A percentile compares a stretch with the other conserved stretches of the same genome.
These are phyloP conservation scores for Andrena cerasifolii DNA, from an alignment of 1,140 invertebrate species.

Conservation along the genomic window DNA sequence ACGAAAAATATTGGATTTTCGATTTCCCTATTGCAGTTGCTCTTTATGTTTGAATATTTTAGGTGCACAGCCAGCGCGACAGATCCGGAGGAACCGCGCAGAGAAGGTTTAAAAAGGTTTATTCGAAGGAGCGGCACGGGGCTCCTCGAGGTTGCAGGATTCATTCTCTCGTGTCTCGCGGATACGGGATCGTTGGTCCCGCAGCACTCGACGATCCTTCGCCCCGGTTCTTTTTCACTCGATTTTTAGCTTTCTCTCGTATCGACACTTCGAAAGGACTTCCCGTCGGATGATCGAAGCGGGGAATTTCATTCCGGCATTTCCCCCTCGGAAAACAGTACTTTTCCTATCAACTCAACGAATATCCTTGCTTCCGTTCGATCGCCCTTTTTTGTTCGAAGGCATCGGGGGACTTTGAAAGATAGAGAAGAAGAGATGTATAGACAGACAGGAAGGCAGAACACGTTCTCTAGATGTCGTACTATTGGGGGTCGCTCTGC, in stretches of 20 bases:
- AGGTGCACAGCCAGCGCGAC: conserved; percentile 1
- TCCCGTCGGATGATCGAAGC: conserved; percentile 26
- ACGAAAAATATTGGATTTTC: background rate
- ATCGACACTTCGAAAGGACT: conserved; percentile 26
- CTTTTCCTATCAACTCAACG: conserved; percentile 40
- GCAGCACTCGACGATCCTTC: conserved; percentile 36
- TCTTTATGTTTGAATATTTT: background rate
- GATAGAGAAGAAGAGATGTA: conserved; percentile 1
- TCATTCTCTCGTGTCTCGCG: conserved; percentile 37
- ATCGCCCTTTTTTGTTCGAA: background rate
- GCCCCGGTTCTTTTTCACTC: conserved; percentile 23
- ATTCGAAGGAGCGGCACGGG: conserved; percentile 15
- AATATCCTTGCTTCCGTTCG: conserved; percentile 31
- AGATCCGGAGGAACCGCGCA: background rate
- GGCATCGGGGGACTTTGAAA: conserved; percentile 32
- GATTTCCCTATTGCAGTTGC: background rate
- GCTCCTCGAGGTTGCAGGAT: conserved; percentile 26
- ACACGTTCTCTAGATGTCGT: conserved; percentile 47
- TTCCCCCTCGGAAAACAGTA: conserved; percentile 27
- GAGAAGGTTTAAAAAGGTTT: background rate
- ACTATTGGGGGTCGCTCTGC: conserved; percentile 57
- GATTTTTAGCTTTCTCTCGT: conserved; percentile 38
- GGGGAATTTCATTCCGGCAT: conserved; percentile 7
- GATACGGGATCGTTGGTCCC: conserved; percentile 25
- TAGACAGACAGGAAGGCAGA: conserved; percentile 3